Evolutionary conservation across 1,140 invertebrate species (phyloP).

Genomic region (Tetragnatha versicolor): DNA sequence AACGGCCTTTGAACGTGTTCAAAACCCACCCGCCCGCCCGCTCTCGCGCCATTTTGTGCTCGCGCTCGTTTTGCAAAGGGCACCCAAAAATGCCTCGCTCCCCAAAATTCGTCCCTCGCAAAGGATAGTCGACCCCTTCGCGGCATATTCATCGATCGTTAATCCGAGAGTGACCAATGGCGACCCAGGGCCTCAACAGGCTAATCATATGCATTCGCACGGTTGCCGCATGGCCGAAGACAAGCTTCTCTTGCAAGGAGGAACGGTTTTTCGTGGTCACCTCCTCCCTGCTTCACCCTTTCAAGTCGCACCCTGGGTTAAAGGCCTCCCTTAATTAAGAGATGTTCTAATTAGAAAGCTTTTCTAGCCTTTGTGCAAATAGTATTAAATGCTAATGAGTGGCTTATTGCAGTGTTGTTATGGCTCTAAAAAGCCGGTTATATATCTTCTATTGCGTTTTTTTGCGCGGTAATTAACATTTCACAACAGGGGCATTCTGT

Average conservation of each 20-base stretch:
- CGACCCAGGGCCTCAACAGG: constrained; percentile 32
- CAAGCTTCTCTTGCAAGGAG: background rate
- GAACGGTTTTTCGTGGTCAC: constrained; percentile 39
- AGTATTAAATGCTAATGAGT: constrained; percentile 38
- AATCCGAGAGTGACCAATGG: constrained; percentile 51
- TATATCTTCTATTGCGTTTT: constrained; percentile 5
- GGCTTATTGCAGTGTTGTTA: constrained; percentile 11
- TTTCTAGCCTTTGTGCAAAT: constrained; percentile 20
- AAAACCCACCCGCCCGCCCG: too few relatives aligned
- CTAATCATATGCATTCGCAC: constrained; percentile 48
- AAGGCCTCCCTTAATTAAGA: constrained; percentile 35
- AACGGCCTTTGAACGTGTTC: too few relatives aligned
- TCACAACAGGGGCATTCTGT: background rate
- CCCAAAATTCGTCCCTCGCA: background rate
- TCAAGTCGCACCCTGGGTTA: constrained; percentile 3
- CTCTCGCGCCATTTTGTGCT: too few relatives aligned
- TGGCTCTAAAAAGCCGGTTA: background rate
- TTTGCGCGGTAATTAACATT: constrained; percentile 15
- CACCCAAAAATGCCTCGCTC: too few relatives aligned
- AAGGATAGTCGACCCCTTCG: constrained; percentile 16
- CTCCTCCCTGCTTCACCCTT: constrained; percentile 25
- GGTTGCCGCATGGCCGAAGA: constrained; percentile 20
- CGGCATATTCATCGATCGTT: constrained; percentile 46
- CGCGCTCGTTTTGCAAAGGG: too few relatives aligned
- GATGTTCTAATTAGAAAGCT: constrained; percentile 28